Conservation (phyloP, 2,797 vertebrate genomes). For the Rhinogobio ventralis region DNA sequence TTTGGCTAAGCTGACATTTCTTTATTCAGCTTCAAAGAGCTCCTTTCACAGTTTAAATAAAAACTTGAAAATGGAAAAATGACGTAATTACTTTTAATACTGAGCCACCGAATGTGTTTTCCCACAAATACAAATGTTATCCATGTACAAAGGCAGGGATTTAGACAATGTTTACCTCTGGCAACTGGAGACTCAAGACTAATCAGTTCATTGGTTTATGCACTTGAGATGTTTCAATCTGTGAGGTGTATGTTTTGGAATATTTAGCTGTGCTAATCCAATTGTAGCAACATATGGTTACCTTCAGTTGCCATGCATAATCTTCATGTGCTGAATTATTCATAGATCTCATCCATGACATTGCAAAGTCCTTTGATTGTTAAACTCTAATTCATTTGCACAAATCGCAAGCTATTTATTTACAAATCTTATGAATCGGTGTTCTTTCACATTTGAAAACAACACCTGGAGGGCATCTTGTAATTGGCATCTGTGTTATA, state of each 20-base stretch:
- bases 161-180: background rate
- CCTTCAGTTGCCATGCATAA: constrained; percentile 24
- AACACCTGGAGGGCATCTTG: background rate
- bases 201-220: background rate
- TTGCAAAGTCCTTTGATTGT: constrained; percentile 4
- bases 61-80: constrained; percentile 13
- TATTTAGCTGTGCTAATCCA: constrained; percentile 30
- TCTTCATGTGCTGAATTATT: constrained; percentile 21
- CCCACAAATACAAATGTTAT: background rate
- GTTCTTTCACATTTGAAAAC: constrained; percentile 23
- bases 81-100: constrained; percentile 16
- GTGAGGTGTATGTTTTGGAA: constrained; percentile 16
- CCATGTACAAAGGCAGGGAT: constrained; percentile 13
- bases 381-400: constrained; percentile 7
- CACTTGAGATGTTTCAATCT: background rate
- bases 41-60: constrained; percentile 28
- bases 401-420: constrained; percentile 27
- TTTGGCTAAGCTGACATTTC: constrained; percentile 26
- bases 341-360: constrained; percentile 4
- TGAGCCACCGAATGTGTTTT: background rate
- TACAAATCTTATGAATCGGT: constrained; percentile 12
- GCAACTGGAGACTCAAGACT: background rate
- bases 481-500: constrained; percentile 42
- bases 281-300: constrained; percentile 3
- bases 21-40: constrained; percentile 39